Evolutionary conservation across 2,113 vertebrate species (phyloP), one percentile per base, ranked within the genome.

Genomic region (Pseudonaja textilis): DNA sequence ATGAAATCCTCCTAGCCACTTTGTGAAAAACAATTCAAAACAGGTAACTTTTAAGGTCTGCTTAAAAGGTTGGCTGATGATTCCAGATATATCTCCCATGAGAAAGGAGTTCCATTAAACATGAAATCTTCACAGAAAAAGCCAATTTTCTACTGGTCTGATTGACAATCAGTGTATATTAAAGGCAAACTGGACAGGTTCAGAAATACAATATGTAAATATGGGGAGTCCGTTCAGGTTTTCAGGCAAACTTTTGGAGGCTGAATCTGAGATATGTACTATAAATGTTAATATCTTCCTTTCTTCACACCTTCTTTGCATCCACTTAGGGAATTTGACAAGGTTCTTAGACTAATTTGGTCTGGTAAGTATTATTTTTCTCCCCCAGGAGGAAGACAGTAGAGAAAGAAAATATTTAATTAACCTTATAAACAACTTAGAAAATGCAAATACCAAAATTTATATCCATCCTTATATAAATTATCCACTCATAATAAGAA

Each of bases 371-470:
- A 20, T 85, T 85, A 26, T 85, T 87, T 86, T 61, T 92, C 91
- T 88, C 3, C n/a, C 34, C 74, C 18, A 22, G 34, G 47, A 89
- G 42, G 4, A 34, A 89, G 50, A 69, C 26, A 42, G 29, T 81
- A 29, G 39, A 74, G 87, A 85, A 89, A 55, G 25, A 34, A 23
- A 39, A 92, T 29, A 55, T 29, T 89, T 56, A 89, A 92, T 26
- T 88, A 92, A 81, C 59, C 59, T 88, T 69, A 92, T 88, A 88
- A 88, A 92, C 52, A 88, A 56, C 47, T 29, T 74, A 88, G 91
- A 47, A 89, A 89, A 89, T 56, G 23, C 23, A 85, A 91, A 57
- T 55, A 42, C 7, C 55, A 50, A 61, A 22, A 50, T 14, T 61
- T 29, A 34, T 22, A 14, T 23, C 85, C 25, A 64, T 11, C 45